Evolutionary conservation across 2,888 invertebrate species (phyloP).

Genomic region (Acanthosepion pharaonis): DNA sequence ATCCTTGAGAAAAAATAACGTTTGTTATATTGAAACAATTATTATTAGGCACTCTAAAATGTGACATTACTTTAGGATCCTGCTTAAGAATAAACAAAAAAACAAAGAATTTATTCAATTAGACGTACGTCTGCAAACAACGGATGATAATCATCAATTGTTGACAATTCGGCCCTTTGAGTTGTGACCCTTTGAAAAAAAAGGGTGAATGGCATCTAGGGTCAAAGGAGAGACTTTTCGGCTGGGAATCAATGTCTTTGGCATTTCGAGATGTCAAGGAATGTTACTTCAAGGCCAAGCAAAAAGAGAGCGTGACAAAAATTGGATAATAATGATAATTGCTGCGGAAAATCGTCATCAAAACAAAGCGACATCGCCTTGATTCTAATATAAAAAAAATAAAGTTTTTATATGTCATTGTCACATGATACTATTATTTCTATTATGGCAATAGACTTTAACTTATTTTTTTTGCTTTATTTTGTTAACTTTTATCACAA

Average conservation of each 20-base stretch:
- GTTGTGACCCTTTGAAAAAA: not conserved
- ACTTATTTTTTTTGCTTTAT: not conserved
- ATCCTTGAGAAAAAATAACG: too few species aligned
- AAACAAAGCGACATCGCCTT: not conserved
- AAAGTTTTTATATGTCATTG: not conserved
- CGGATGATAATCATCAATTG: not conserved
- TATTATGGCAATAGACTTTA: not conserved
- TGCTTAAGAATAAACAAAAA: too few species aligned
- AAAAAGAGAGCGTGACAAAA: not conserved
- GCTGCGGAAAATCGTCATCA: not conserved
- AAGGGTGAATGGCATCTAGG: not conserved
- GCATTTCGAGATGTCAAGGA: constrained; percentile 6
- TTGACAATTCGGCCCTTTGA: not conserved
- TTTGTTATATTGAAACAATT: too few species aligned
- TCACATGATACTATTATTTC: not conserved
- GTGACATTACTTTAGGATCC: too few species aligned
- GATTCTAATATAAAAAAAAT: not conserved
- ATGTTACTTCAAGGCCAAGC: not conserved
- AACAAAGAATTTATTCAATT: too few species aligned
- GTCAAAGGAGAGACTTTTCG: not conserved
- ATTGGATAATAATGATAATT: not conserved
- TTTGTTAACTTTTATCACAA: not conserved
- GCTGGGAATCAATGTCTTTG: constrained; percentile 33
- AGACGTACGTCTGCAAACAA: not conserved
- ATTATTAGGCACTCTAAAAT: too few species aligned